A percentile compares a stretch with the other conserved stretches of the same genome.
phyloP scores from a whole-genome alignment of 2,888 invertebrate genomes.

The Allolobophora icterica region DNA sequence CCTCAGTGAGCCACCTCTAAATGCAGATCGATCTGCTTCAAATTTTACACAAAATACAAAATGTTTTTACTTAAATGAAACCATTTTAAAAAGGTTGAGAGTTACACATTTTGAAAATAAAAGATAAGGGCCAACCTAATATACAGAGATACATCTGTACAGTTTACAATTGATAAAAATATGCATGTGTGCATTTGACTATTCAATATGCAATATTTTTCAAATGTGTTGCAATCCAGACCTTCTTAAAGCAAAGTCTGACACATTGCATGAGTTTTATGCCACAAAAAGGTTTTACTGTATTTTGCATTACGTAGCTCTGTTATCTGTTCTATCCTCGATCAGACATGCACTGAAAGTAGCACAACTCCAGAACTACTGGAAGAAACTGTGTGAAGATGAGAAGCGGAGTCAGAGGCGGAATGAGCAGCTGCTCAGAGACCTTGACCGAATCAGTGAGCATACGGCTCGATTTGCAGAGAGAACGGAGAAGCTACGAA shows the following conservation, averaged over 20 bases:
- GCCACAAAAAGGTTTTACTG: background rate
- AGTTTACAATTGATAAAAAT: no score
- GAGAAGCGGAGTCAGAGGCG: constrained; percentile 58
- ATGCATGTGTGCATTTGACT: background rate
- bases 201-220: background rate
- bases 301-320: background rate
- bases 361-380: constrained; percentile 58
- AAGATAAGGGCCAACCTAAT: no score
- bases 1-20: no score
- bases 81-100: no score
- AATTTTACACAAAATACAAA: no score
- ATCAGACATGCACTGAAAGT: constrained; percentile 57
- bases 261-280: background rate
- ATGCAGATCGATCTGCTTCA: no score
- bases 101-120: no score
- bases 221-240: background rate
- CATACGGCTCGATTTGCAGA: constrained; percentile 55
- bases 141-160: no score
- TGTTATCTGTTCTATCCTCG: no score
- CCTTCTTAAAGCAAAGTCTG: background rate
- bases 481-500: constrained; percentile 56
- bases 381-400: constrained; percentile 63
- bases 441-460: constrained; percentile 59
- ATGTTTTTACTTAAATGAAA: no score
- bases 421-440: constrained; percentile 58